phyloP scores from a whole-genome alignment of 1,140 invertebrate species.

The Bombus confusus region DNA sequence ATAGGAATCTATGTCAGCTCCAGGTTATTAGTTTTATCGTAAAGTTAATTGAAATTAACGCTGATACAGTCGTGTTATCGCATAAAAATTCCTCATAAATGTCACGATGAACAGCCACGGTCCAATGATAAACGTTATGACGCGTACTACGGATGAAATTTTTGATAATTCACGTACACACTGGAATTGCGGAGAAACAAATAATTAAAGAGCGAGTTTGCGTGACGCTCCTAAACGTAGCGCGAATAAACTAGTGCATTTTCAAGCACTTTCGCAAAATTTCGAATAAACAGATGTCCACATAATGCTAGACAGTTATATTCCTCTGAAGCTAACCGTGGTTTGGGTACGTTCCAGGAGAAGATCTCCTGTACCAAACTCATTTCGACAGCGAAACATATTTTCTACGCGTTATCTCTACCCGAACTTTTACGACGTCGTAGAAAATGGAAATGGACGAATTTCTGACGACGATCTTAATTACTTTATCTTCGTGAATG shows the following conservation, averaged over 20 bases:
- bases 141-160: background rate
- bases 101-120: fast-evolving
- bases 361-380: background rate
- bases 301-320: background rate
- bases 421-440: background rate
- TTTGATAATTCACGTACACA: background rate
- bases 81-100: no score
- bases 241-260: background rate
- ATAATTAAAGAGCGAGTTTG: background rate
- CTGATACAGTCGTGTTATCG: background rate
- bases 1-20: background rate
- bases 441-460: background rate
- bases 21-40: background rate
- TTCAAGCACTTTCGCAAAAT: background rate
- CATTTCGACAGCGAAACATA: background rate
- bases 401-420: background rate
- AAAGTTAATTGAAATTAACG: background rate
- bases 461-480: background rate
- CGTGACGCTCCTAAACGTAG: background rate
- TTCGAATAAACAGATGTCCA: background rate
- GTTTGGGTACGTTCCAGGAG: no score
- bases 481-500: background rate
- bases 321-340: background rate
- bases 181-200: background rate
- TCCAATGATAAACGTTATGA: no score